phyloP scores from a whole-genome alignment of 2,888 invertebrate genomes.

The Megamerina dolium region DNA sequence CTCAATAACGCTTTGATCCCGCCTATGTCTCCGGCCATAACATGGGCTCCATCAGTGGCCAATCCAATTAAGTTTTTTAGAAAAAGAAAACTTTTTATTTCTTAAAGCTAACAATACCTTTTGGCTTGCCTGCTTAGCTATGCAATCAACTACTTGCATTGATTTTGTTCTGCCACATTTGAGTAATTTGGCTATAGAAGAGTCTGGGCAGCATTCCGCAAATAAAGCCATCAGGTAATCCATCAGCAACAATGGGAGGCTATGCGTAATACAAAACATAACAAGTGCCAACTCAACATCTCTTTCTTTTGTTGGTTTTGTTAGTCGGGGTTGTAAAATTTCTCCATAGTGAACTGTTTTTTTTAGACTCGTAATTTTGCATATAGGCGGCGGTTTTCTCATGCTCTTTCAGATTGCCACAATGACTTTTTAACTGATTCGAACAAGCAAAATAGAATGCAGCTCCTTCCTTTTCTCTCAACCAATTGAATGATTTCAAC shows the following conservation, averaged over 20 bases:
- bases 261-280: slow-evolving; percentile 4
- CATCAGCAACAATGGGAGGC: slow-evolving; percentile 5
- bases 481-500: too few species aligned
- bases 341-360: not conserved
- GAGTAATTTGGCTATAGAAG: slow-evolving; percentile 6
- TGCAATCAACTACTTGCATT: not conserved
- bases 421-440: too few species aligned
- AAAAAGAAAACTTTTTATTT: too few species aligned
- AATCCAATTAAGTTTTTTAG: not conserved
- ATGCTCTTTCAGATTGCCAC: too few species aligned
- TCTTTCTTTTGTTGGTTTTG: not conserved
- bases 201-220: slow-evolving; percentile 7
- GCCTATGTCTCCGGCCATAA: too few species aligned
- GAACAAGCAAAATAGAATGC: too few species aligned
- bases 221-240: slow-evolving; percentile 1
- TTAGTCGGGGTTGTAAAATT: not conserved
- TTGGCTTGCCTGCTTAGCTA: too few species aligned
- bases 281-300: not conserved
- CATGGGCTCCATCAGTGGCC: not conserved
- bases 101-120: too few species aligned
- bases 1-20: not conserved
- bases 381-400: too few species aligned
- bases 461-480: too few species aligned
- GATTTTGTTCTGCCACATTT: too few species aligned
- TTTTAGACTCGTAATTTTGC: too few species aligned